Evolutionary conservation across 2,113 vertebrate species (phyloP), one percentile per base, ranked within the genome.

Genomic region (Gambusia affinis): DNA sequence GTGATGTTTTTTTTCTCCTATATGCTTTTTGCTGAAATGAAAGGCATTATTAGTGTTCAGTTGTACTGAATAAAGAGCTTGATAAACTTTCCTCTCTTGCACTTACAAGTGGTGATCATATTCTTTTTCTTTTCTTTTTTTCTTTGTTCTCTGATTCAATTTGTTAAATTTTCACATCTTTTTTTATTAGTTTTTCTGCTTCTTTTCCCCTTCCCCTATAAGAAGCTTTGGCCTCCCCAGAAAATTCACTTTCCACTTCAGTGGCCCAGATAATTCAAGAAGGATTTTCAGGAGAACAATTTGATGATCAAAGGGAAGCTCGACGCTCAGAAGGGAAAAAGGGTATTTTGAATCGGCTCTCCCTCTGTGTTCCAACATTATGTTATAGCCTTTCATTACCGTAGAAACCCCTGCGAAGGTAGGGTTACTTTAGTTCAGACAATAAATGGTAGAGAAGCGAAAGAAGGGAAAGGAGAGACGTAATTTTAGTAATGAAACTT

Each of bases 241-340:
- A 88, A 88, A 89, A 89, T 89, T 76, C 82, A 79, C 87, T 90
- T 93, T 93, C 88, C 84, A 82, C 91, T 92, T 86, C 87, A 85
- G 85, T 51, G 73, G 88, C 78, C 81, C 82, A 83, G 90, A 91
- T 92, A 88, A 93, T 93, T 91, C 86, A 82, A 87, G 89, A 86
- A 79, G 87, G 87, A 87, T 89, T 91, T 92, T 91, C 89, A 82
- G 85, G 87, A 92, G 92, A 90, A 91, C 93, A 91, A 89, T 92
- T 92, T 92, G 86, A 90, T 90, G 91, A 92, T 93, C 89, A 93
- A 91, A 93, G 87, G 24, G 87, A 87, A 80, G 81, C 70, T 30
- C 82, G 86, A 70, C 63, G 80, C 85, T 86, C 54, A 63, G 83
- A 72, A 81, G 85, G 72, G 82, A 42, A 73, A 78, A 83, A 73